Evolutionary conservation across 2,888 invertebrate genomes (phyloP), one percentile per base, ranked within the genome.

Genomic region (Coremacera marginata): DNA sequence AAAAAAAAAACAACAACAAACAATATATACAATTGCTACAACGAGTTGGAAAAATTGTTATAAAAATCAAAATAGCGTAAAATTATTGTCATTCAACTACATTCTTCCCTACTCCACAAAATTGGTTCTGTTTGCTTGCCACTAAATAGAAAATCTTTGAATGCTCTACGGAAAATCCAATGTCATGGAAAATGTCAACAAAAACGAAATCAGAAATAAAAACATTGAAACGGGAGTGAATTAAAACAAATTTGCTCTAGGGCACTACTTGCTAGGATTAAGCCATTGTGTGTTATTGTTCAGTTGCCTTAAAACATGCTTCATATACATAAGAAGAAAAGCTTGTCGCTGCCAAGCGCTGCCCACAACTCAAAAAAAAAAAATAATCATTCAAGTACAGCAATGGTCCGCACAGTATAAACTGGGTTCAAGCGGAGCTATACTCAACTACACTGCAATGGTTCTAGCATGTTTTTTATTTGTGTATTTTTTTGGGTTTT

Each of bases 31-130:
- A 27, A 27, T 68, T 68, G 44, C 7, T 49, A 68, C 31, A 68
- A 68, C 49, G 60, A 68, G 68, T 49, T 68, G 68, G n/a, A 51
- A 68, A 68, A 68, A 68, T 68, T 49, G 16, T 68, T 25, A 51
- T 68, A 68, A 68, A 49, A 68, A 19, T 68, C 68, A 68, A 51
- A 68, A 68, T 25, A 51, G 68, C 68, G 68, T 68, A 51, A 51
- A 49, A 68, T 68, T 68, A 68, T 68, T 49, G 49, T 68, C 19
- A 68, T 25, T 25, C 34, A 27, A 34, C 14, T 34, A 65, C 65
- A 19, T 22, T 11, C 62, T 25, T 63, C n/a, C 34, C 31, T 27
- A 25, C n/a, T 8, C 49, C 68, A 16, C 31, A 9, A 65, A 25
- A 27, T 27, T 16, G 25, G 25, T 60, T 16, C 25, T 60, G 25